These are phyloP conservation scores for Diploptera punctata DNA, from an alignment of 2,888 invertebrate genomes.

Conservation along the genomic window DNA sequence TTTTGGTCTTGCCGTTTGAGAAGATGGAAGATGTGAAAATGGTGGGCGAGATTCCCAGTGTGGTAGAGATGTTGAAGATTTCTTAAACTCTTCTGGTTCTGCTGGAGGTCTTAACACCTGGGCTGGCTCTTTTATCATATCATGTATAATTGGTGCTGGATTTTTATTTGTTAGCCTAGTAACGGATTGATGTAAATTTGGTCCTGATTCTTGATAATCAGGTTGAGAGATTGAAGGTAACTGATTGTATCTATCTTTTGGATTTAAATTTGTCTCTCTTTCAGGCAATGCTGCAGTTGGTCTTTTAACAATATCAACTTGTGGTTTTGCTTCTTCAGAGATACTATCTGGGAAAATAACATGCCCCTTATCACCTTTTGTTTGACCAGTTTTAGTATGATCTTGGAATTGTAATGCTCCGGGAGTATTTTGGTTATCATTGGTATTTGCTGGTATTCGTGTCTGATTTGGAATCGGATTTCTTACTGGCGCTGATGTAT, in stretches of 20 bases:
- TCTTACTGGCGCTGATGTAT: background rate
- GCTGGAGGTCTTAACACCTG: conserved; percentile 35
- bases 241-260: background rate
- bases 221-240: background rate
- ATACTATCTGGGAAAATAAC: conserved; percentile 45
- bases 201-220: background rate
- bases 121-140: conserved; percentile 20
- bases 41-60: conserved; percentile 13
- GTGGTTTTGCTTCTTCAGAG: conserved; percentile 5
- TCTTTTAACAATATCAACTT: background rate
- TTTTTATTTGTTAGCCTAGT: conserved; percentile 18
- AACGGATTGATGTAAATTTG: background rate
- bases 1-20: conserved; percentile 46
- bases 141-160: conserved; percentile 11
- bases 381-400: background rate
- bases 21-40: conserved; percentile 27
- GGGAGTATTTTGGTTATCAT: too few relatives aligned
- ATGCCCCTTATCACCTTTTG: conserved; percentile 39
- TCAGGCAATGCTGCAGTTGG: background rate
- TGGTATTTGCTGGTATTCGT: background rate
- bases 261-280: background rate
- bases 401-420: background rate
- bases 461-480: background rate
- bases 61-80: background rate
- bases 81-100: conserved; percentile 20